phyloP scores from a whole-genome alignment of 1,140 invertebrate species.

The Pseudoatta argentina region DNA sequence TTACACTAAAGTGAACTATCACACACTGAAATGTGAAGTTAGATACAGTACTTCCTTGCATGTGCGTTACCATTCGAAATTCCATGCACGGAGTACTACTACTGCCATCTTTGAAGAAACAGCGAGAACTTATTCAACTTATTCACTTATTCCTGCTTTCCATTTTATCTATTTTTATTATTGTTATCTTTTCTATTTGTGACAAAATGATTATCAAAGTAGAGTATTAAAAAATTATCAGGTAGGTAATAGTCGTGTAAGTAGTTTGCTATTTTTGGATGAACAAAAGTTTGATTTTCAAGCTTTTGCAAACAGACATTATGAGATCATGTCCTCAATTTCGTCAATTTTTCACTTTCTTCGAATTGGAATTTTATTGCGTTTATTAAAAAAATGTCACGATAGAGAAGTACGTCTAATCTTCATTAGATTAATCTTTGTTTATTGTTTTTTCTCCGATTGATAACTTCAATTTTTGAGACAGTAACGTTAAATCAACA shows the following conservation, averaged over 20 bases:
- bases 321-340: background rate
- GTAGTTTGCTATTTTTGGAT: background rate
- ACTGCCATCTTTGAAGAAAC: too few relatives aligned
- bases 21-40: too few relatives aligned
- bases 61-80: too few relatives aligned
- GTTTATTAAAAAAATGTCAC: background rate
- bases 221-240: background rate
- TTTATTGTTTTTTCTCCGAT: background rate
- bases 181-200: background rate
- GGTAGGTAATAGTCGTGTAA: background rate
- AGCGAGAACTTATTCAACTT: too few relatives aligned
- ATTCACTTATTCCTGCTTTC: background rate
- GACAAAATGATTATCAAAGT: background rate
- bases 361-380: background rate
- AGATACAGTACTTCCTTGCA: too few relatives aligned
- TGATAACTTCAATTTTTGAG: background rate
- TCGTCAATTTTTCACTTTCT: background rate
- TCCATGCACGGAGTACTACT: too few relatives aligned
- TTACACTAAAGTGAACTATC: too few relatives aligned
- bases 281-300: background rate
- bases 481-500: background rate
- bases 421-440: background rate
- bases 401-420: background rate
- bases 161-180: background rate
- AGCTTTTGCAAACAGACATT: constrained; percentile 5